Evolutionary conservation across 2,888 invertebrate genomes (phyloP).

Genomic region (Alviniconcha strummeri): DNA sequence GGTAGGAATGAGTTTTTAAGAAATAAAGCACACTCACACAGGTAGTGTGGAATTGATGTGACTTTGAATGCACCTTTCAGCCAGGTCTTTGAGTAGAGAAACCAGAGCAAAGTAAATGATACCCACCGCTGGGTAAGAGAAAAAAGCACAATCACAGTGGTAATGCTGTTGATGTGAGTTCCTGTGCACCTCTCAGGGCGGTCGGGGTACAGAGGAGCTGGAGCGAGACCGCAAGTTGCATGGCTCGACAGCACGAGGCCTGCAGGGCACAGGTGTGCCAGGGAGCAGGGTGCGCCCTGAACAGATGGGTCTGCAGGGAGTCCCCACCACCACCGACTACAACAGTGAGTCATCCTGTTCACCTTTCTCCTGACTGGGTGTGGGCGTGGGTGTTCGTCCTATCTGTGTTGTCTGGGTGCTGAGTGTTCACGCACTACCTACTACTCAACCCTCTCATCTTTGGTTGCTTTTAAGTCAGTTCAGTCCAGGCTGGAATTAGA

Average conservation of each 20-base stretch:
- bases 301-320: slow-evolving; percentile 49
- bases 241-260: slow-evolving; percentile 66
- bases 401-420: not conserved
- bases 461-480: no score
- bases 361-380: not conserved
- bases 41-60: no score
- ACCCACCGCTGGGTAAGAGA: no score
- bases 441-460: not conserved
- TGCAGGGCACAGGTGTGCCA: slow-evolving; percentile 67
- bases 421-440: no score
- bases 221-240: slow-evolving; percentile 66
- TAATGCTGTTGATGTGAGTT: no score
- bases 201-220: slow-evolving; percentile 63
- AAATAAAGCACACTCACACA: no score
- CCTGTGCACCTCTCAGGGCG: slow-evolving; percentile 52
- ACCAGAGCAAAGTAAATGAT: no score
- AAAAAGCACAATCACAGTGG: no score
- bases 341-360: slow-evolving; percentile 59
- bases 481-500: no score
- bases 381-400: not conserved
- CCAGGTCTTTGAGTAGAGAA: no score
- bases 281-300: slow-evolving; percentile 59
- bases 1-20: no score
- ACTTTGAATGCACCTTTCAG: no score
- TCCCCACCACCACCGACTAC: slow-evolving; percentile 50